Base-by-base conservation (phyloP, 1,140 invertebrate species). In the Sarcophaga bullata region DNA sequence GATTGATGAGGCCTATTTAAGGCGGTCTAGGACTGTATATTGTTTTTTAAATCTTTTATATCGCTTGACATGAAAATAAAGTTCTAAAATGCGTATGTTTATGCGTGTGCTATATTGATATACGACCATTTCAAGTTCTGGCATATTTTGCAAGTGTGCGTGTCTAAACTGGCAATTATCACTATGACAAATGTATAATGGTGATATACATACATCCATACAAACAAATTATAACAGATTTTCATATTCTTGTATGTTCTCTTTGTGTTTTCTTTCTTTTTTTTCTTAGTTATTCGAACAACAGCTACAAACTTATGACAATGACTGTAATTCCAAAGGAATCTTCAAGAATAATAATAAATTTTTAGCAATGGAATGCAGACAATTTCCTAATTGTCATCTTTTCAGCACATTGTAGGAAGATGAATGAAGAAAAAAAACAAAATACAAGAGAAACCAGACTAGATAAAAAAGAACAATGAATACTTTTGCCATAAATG, bases 111-210 rank as follows among this genome's bases (percentile, higher is more conserved):
- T 37, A 37, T 4, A 37, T 37, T 37, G 25, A 37, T 37, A 37
- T 37, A 37, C 25, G 25, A 37, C 1, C 25, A 37, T 37, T 37
- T 37, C 4, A 37, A 2, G 25, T 37, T 37, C 25, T 37, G 25
- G 25, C 4, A 37, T 37, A 37, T 37, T 37, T 37, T 37, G 25
- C 25, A 37, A 37, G 62, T 25, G 8, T 68, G 62, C 19, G 17
- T 9, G n/a, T n/a, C 19, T 25, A 76, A 15, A 19, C 46, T 47
- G 25, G 73, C 73, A 76, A 76, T 76, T 76, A 76, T 46, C 46
- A 50, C 73, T 76, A 47, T 76, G 73, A 76, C 73, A 76, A 76
- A 76, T 76, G 47, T 37, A 76, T 76, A 76, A 76, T 76, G 73
- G 73, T 48, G 73, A 76, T 47, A 76, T 76, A 10, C 46, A 76